Base-by-base conservation (phyloP, 2,113 vertebrate species). In the Hypocryptadius cinnamomeus region DNA sequence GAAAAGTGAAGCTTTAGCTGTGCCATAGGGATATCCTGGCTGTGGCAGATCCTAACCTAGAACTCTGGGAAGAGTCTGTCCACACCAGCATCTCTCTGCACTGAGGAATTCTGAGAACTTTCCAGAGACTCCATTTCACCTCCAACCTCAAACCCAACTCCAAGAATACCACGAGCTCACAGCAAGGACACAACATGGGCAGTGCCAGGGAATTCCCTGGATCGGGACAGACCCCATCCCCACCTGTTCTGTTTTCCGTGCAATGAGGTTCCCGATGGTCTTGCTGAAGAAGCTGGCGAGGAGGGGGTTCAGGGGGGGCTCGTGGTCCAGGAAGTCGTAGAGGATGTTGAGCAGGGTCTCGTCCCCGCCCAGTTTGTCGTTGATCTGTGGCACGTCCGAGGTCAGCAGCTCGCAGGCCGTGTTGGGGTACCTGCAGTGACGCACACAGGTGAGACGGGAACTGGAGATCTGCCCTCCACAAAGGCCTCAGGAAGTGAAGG, bases 201-300 rank as follows among this genome's bases (percentile, higher is more conserved):
- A 28, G 28, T 1, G 69, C 19, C 2, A 0, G 35, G n/a, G 33
- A 45, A 7, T 7, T 4, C 11, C 7, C n/a, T 1, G 59, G 15
- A 9, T 3, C 6, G 28, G 65, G 35, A 37, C 66, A 50, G 66
- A 37, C 0, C 30, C 53, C 22, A 19, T 4, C 40, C 21, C 69
- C 79, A 99, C 99, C 98, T 99, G 99, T 39, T 99, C 99, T 0
- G 99, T 99, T 97, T 99, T 99, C 39, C 99, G 98, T 56, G 99
- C 98, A 39, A 99, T 99, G 94, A 99, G 98, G 88, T 98, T 99
- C 85, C 99, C 99, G 5, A 99, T 99, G 79, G 99, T 99, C 97
- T 99, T 99, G 98, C 99, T 99, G 97, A 99, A 99, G 97, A 99
- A 99, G 90, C 99, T 99, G 97, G 99, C 99, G 27, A 99, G 98